Evolutionary conservation across 1,140 invertebrate genomes (phyloP), one percentile per base, ranked within the genome.

Genomic region (Dendrolimus kikuchii): DNA sequence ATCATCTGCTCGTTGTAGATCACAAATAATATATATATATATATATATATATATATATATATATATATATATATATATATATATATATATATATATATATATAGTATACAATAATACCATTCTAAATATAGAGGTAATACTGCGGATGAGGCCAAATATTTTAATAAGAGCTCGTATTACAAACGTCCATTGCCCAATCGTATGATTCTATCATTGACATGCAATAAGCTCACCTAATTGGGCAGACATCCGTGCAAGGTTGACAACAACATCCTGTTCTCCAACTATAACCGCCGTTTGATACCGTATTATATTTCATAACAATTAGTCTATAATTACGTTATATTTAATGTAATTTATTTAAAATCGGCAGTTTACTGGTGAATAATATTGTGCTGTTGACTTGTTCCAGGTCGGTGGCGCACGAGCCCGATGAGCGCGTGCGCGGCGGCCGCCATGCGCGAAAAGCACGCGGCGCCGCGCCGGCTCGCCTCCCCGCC

Each of bases 381-480:
- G 43, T 7, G 43, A 9, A n/a, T 45, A 39, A 38, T 38, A 47
- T 36, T 41, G 50, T 23, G 1, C 1, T 23, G n/a, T 48, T 48
- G 36, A 5, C 9, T 82, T 79, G 73, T 81, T 82, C 1, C 78
- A 85, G 82, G 79, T 84, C 70, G 79, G 79, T 82, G 77, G 80
- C 82, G 82, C 82, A 74, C 81, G 82, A 86, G 82, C 81, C 82
- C 77, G 74, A 86, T 86, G 82, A 86, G 82, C 79, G 81, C 81
- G 82, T 84, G 82, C 81, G 82, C 82, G 73, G 79, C 79, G 79
- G 80, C 77, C 77, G 82, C 79, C 77, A 82, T 87, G 86, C 81
- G 83, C 81, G 77, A 86, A 78, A 83, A 84, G 77, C 80, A 87
- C 86, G 80, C 85, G 85, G 85, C 77, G 74, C 84, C 79, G 81